Evolutionary conservation across 2,113 vertebrate species (phyloP), one percentile per base, ranked within the genome.

Genomic region (Odontesthes bonariensis): DNA sequence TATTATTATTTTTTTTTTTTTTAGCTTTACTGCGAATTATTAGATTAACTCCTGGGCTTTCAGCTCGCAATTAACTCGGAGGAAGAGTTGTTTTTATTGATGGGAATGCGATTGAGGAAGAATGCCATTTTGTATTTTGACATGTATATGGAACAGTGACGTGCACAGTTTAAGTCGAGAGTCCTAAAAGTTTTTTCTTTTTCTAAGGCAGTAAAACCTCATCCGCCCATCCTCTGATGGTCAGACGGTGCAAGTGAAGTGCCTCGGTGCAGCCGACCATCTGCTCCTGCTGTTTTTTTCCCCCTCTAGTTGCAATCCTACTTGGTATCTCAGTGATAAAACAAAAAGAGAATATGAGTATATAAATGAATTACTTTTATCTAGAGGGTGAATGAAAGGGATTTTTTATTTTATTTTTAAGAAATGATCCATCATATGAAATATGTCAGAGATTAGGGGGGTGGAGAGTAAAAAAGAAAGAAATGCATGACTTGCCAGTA

Each of bases 1-100:
- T n/a, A n/a, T n/a, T n/a, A n/a, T n/a, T n/a, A n/a, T n/a, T n/a
- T n/a, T n/a, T 49, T n/a, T 49, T 0, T 19, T 7, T n/a, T 49
- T 49, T 49, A 49, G 46, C 22, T 47, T 2, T 23, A 47, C 42
- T 27, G 14, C 6, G 40, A 8, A 27, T 42, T 62, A 14, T 62
- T 51, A 56, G 10, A 60, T 35, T 58, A 14, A 75, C 42, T 49
- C 49, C n/a, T 69, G 31, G 55, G 16, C 52, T 53, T 19, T 66
- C 2, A 35, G 22, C 35, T 19, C 8, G n/a, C 59, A 38, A 46
- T 22, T 46, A 19, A 11, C 31, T 38, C 5, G 11, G 8, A 49
- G 12, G 1, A 10, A 19, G 19, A 13, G n/a, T 66, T 38, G 14
- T 12, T 6, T 47, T 6, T 20, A 11, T 10, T 32, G 1, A 4